Conservation (phyloP, 1,140 invertebrate species). For the Centruroides sculpturatus region DNA sequence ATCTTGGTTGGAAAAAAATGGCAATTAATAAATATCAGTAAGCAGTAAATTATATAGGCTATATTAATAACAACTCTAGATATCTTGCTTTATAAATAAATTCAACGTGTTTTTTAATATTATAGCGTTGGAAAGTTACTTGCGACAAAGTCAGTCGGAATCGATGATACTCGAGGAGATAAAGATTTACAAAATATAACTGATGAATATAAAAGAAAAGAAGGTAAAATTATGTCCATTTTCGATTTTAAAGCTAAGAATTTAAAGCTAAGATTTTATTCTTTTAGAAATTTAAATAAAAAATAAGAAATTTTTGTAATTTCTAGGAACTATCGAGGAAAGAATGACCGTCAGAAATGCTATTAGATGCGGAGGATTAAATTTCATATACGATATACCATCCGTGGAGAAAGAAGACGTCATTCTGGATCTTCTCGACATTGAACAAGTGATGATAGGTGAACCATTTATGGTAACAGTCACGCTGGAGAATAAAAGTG, state of each 20-base stretch:
- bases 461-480: conserved; percentile 44
- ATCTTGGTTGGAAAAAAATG: conserved; percentile 19
- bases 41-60: not conserved
- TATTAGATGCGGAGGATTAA: conserved; percentile 34
- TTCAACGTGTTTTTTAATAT: not conserved
- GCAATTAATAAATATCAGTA: conserved; percentile 24
- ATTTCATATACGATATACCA: conserved; percentile 21
- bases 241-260: too few species aligned
- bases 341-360: conserved; percentile 67
- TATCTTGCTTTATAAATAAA: too few species aligned
- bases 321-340: conserved; percentile 43
- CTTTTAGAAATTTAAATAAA: too few species aligned
- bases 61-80: too few species aligned
- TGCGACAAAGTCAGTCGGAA: conserved; percentile 72
- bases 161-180: conserved; percentile 40
- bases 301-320: not conserved
- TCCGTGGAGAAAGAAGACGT: conserved; percentile 62
- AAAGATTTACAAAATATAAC: conserved; percentile 59
- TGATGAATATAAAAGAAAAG: conserved; percentile 68
- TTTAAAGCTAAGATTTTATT: too few species aligned
- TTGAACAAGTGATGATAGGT: conserved; percentile 72
- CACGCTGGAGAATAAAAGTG: conserved; percentile 25
- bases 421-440: conserved; percentile 61
- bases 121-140: conserved; percentile 66
- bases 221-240: conserved; percentile 39